Evolutionary conservation across 2,797 vertebrate genomes (phyloP), one percentile per base, ranked within the genome.

Genomic region (Typhlichthys eigenmanni): DNA sequence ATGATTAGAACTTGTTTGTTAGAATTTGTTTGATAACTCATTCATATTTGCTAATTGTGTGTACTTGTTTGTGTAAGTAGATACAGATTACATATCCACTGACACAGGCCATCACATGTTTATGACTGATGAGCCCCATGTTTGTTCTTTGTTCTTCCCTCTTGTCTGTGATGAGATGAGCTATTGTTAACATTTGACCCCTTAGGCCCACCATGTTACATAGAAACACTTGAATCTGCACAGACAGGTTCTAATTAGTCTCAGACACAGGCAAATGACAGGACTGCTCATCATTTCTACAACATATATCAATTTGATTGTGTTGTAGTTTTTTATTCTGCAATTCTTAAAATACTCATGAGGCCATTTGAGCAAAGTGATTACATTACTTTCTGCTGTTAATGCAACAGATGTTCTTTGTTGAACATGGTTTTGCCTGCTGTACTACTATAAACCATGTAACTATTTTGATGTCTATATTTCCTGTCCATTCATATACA

Each of bases 221-320:
- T 81, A 83, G 79, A 68, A 66, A 68, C 60, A 32, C 69, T 68
- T 75, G 52, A 72, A 71, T 62, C 9, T 14, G 14, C 68, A 66
- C 49, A 80, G 69, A 76, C 71, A 1, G 64, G 77, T 67, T 29
- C 24, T 66, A 54, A 74, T 72, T 46, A 79, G 78, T 85, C 72
- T 73, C 61, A 48, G 66, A 83, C 68, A 78, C 71, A 43, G 38
- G 38, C 9, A 8, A 9, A 8, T 9, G 38, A 8, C 38, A 9
- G 38, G 9, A 43, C 9, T 43, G 9, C 38, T 43, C 38, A 43
- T 29, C 3, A 43, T 43, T 7, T 43, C 9, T 9, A 43, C 38
- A 9, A 43, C 7, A 43, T 7, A 43, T 10, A 43, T 8, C 38
- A 43, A 8, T 43, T 43, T 10, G 38, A 43, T 43, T 43, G 38